Evolutionary conservation across 2,888 invertebrate genomes (phyloP).

Genomic region (Drosophila subquinaria): DNA sequence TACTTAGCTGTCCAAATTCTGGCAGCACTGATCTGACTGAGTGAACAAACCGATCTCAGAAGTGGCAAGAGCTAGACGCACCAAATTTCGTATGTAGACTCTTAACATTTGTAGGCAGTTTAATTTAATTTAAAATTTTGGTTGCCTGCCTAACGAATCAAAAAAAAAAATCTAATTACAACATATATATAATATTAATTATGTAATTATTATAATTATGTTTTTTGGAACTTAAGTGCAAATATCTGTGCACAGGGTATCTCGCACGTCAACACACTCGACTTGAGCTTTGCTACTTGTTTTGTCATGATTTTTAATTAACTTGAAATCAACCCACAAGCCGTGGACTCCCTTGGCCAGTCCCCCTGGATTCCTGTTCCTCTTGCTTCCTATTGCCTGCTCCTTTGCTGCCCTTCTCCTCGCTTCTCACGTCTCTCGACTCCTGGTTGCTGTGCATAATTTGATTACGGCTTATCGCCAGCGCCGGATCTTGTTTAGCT

Average conservation of each 20-base stretch:
- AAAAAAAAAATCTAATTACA: neutral
- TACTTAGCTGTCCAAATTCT: too few species aligned
- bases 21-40: too few species aligned
- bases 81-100: neutral
- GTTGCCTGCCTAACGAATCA: neutral
- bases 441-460: constrained; percentile 74
- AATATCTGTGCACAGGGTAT: neutral
- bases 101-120: neutral
- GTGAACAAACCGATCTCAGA: neutral
- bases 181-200: neutral
- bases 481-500: constrained; percentile 77
- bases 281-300: constrained; percentile 21
- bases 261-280: constrained; percentile 6
- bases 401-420: neutral
- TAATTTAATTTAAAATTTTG: neutral
- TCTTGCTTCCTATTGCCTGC: neutral
- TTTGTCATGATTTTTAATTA: constrained; percentile 83
- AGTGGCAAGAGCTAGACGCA: neutral
- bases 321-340: constrained; percentile 79
- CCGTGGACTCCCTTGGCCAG: constrained; percentile 32
- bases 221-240: neutral
- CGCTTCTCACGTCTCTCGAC: neutral
- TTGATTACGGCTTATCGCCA: constrained; percentile 79
- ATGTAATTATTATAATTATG: too few species aligned
- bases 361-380: neutral